Percentiles rank a stretch among this genome's conserved stretches.
These are phyloP conservation scores for Schizopygopsis malacanthus DNA, from an alignment of 2,797 vertebrate genomes.

Conservation along the genomic window DNA sequence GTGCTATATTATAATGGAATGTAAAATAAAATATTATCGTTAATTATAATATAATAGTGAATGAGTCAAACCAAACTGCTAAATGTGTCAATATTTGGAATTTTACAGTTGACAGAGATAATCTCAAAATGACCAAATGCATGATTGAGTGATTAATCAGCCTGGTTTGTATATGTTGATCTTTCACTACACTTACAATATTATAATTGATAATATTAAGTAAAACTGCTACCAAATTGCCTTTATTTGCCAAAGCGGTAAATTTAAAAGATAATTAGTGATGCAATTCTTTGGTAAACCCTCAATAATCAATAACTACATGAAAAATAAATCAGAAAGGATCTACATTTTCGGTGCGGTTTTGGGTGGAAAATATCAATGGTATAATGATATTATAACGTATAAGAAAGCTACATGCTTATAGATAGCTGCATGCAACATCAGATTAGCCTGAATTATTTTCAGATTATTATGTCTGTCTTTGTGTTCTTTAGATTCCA, in stretches of 20 bases:
- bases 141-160: background rate
- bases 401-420: background rate
- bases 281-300: background rate
- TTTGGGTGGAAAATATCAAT: background rate
- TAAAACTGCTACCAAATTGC: background rate
- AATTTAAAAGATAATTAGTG: background rate
- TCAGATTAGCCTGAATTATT: background rate
- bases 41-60: background rate
- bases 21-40: background rate
- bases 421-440: background rate
- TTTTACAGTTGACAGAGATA: too few relatives aligned
- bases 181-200: background rate
- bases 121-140: background rate
- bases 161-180: too few relatives aligned
- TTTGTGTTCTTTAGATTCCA: slow-evolving; percentile 69
- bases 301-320: background rate
- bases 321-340: background rate
- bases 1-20: background rate
- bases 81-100: too few relatives aligned
- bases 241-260: background rate
- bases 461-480: background rate
- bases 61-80: too few relatives aligned
- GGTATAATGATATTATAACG: background rate
- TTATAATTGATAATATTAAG: background rate
- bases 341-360: background rate